A percentile compares a stretch with the other conserved stretches of the same genome.
Conservation (phyloP, 2,113 vertebrate species). For the Copsychus sechellarum region DNA sequence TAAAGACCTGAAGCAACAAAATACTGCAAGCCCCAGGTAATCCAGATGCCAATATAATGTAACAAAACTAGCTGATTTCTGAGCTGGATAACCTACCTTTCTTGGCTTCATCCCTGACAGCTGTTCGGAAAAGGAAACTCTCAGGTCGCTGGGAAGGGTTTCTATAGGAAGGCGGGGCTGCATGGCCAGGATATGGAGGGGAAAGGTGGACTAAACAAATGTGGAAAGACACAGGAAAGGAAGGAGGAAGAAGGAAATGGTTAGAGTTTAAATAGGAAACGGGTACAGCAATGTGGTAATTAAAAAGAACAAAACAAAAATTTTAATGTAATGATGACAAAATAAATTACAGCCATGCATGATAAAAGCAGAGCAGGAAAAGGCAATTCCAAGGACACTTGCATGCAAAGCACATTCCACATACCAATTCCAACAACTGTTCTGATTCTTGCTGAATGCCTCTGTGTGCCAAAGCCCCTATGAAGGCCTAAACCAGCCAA, state of each 20-base stretch:
- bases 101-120: conserved; percentile 84
- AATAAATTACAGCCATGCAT: conserved; percentile 50
- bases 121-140: conserved; percentile 89
- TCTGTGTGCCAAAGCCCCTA: not conserved
- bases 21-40: not conserved
- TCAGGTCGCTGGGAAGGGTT: conserved; percentile 82
- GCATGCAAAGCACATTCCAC: conserved; percentile 45
- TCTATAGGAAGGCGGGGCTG: conserved; percentile 76
- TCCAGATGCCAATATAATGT: not conserved
- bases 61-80: not conserved
- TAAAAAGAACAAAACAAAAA: conserved; percentile 47
- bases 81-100: conserved; percentile 79
- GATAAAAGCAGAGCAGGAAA: conserved; percentile 50
- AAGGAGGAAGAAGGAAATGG: conserved; percentile 43
- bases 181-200: conserved; percentile 78
- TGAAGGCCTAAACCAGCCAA: not conserved
- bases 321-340: conserved; percentile 45
- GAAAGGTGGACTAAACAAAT: conserved; percentile 84
- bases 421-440: conserved; percentile 34
- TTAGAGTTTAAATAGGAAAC: conserved; percentile 45
- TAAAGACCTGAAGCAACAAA: not conserved
- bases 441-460: not conserved
- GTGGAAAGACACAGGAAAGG: conserved; percentile 26
- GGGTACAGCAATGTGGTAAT: conserved; percentile 51
- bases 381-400: not conserved